A percentile compares a stretch with the other conserved stretches of the same genome.
Evolutionary conservation across 2,888 invertebrate genomes (phyloP).

Genomic region (Axea sp.): DNA sequence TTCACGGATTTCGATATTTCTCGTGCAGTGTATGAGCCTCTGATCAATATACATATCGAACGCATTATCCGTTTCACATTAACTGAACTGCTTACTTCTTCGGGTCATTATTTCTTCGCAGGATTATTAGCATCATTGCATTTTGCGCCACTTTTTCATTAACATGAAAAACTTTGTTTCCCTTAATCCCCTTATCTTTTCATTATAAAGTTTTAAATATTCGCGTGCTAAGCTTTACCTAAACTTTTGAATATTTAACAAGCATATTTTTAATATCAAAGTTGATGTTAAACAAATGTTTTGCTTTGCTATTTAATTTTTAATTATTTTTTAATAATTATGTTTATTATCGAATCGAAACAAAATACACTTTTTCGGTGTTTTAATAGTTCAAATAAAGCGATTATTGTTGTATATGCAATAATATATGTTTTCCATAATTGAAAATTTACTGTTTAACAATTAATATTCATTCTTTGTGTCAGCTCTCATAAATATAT

Average conservation of each 20-base stretch:
- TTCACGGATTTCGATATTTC: constrained; percentile 1
- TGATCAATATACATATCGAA: constrained; percentile 10
- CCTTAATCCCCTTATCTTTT: constrained; percentile 30
- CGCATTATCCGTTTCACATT: constrained; percentile 23
- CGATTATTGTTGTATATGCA: too few relatives aligned
- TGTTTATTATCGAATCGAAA: too few relatives aligned
- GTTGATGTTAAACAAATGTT: too few relatives aligned
- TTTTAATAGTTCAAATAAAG: too few relatives aligned
- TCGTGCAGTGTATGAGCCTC: too few relatives aligned
- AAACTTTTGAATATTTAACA: constrained; percentile 18
- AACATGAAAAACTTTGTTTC: constrained; percentile 28
- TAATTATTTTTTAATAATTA: too few relatives aligned
- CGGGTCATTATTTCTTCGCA: constrained; percentile 22
- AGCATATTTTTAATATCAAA: constrained; percentile 7
- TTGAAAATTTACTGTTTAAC: too few relatives aligned
- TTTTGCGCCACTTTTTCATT: constrained; percentile 33
- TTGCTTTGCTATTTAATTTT: too few relatives aligned
- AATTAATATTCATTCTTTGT: too few relatives aligned
- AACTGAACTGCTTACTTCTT: constrained; percentile 20
- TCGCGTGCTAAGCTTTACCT: constrained; percentile 2
- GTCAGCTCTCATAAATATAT: too few relatives aligned
- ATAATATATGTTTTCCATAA: too few relatives aligned
- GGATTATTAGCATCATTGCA: constrained; percentile 18
- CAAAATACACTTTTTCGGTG: too few relatives aligned
- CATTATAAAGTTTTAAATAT: constrained; percentile 42